Conservation (phyloP, 2,888 invertebrate species). For the Gortyna flavago region DNA sequence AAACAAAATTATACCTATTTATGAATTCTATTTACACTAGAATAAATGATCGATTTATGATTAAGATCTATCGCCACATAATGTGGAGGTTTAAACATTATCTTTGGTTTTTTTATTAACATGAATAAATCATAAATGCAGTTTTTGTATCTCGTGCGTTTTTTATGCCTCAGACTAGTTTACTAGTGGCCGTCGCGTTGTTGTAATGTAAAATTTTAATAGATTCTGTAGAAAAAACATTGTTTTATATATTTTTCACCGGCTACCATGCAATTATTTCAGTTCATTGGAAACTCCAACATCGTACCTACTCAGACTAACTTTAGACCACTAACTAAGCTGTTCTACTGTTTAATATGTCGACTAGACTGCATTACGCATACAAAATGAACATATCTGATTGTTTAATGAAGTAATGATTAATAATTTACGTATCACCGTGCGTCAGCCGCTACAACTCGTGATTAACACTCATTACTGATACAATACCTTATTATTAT, state of each 20-base stretch:
- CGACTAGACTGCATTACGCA: slow-evolving; percentile 39
- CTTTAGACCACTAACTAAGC: background rate
- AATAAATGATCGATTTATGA: slow-evolving; percentile 3
- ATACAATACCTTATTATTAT: slow-evolving; percentile 46
- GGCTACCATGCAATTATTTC: background rate
- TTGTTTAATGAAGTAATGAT: slow-evolving; percentile 68
- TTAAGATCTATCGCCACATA: background rate
- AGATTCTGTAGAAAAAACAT: background rate
- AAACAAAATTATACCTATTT: slow-evolving; percentile 12
- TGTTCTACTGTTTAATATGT: slow-evolving; percentile 18
- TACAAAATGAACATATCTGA: slow-evolving; percentile 55
- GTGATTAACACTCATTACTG: slow-evolving; percentile 67
- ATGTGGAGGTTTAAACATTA: background rate
- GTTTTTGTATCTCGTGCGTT: background rate
- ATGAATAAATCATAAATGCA: background rate
- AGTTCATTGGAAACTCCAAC: background rate
- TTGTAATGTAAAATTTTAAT: background rate
- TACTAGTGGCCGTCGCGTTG: background rate
- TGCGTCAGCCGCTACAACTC: slow-evolving; percentile 65
- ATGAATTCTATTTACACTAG: background rate
- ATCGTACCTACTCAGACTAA: background rate
- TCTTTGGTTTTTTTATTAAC: too few relatives aligned
- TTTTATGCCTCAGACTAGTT: background rate
- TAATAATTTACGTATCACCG: slow-evolving; percentile 63
- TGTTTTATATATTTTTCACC: background rate